These are phyloP conservation scores for Diceros bicornis DNA, from an alignment of 2,797 vertebrate genomes.

Conservation along the genomic window DNA sequence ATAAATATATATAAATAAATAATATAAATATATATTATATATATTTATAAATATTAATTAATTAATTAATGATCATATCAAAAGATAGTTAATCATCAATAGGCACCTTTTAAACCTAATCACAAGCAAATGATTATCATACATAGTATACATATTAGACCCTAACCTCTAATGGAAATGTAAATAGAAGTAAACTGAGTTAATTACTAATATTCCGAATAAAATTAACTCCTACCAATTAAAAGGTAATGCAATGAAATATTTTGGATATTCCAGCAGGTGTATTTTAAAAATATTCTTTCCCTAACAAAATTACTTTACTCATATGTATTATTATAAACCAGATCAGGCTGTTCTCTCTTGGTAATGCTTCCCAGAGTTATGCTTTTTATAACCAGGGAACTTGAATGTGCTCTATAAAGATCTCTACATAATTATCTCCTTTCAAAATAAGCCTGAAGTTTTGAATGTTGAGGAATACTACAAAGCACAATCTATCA, in stretches of 20 bases:
- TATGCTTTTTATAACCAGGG: conserved; percentile 58
- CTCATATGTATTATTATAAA: conserved; percentile 51
- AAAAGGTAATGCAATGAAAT: conserved; percentile 55
- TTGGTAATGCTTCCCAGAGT: conserved; percentile 62
- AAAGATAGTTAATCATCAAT: conserved; percentile 25
- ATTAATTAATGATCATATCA: conserved; percentile 15
- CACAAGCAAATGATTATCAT: background rate
- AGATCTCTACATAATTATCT: conserved; percentile 56
- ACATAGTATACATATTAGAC: background rate
- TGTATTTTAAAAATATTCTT: conserved; percentile 57
- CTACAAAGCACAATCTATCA: conserved; percentile 1
- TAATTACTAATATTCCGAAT: background rate
- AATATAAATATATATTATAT: background rate
- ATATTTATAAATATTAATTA: background rate
- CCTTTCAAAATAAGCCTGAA: conserved; percentile 7
- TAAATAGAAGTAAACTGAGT: background rate
- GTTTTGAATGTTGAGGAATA: conserved; percentile 66
- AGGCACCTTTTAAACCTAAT: background rate
- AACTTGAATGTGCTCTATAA: conserved; percentile 40
- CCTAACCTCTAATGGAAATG: background rate
- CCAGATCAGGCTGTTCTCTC: conserved; percentile 42
- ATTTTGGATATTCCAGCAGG: conserved; percentile 8
- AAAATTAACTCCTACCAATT: conserved; percentile 35
- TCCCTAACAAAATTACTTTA: background rate
- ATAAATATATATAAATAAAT: background rate